These are phyloP conservation scores for Cassiopea andromeda DNA, from an alignment of 30 jellyfish, hydroid and myxozoan genomes.

Conservation along the genomic window DNA sequence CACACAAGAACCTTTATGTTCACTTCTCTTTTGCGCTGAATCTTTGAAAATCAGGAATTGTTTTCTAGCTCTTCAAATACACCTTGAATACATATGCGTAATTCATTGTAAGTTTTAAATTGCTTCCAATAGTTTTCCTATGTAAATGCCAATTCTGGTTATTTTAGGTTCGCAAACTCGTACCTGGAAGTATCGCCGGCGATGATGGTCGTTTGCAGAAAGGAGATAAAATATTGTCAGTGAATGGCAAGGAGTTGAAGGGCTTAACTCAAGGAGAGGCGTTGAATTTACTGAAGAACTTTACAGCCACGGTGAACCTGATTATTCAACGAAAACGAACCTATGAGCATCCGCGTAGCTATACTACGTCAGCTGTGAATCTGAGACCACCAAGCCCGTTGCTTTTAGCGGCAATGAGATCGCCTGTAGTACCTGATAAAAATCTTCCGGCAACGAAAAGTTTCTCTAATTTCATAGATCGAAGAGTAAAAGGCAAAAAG, in stretches of 20 bases:
- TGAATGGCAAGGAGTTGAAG: constrained; percentile 73
- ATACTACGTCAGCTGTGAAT: constrained; percentile 42
- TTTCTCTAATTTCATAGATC: constrained; percentile 50
- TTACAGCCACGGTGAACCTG: constrained; percentile 63
- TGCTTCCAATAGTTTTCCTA: no score
- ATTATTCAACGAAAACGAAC: constrained; percentile 58
- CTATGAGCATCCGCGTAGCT: constrained; percentile 30
- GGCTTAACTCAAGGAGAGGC: constrained; percentile 93
- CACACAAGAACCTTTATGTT: no score
- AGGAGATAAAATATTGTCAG: constrained; percentile 75
- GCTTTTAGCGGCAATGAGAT: constrained; percentile 30
- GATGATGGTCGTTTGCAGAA: constrained; percentile 78
- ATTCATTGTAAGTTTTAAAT: no score
- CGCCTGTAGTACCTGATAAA: constrained; percentile 16
- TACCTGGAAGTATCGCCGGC: constrained; percentile 92
- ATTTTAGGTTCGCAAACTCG: constrained; percentile 87
- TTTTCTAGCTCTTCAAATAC: no score
- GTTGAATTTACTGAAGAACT: constrained; percentile 76
- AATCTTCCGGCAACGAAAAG: constrained; percentile 46
- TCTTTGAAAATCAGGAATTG: no score
- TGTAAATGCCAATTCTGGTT: background rate
- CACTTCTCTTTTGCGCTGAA: no score
- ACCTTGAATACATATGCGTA: no score
- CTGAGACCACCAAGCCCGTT: constrained; percentile 65
- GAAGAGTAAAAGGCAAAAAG: constrained; percentile 8